A percentile compares a stretch with the other conserved stretches of the same genome.
These are phyloP conservation scores for Nemotelus nigrinus DNA, from an alignment of 2,888 invertebrate genomes.

Conservation along the genomic window DNA sequence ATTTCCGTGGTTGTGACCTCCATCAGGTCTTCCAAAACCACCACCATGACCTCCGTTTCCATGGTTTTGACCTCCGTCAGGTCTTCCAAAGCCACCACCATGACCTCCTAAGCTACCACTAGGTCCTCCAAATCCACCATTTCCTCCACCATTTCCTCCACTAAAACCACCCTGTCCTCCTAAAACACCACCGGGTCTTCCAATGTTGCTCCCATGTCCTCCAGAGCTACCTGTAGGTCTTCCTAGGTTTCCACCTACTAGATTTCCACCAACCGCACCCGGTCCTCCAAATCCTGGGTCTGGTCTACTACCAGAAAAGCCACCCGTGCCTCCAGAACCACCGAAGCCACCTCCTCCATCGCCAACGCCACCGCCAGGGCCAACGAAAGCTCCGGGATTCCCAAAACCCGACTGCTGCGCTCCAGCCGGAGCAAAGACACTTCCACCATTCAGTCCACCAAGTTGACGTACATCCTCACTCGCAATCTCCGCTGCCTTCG, in stretches of 20 bases:
- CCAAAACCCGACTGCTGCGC: not conserved
- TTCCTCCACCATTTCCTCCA: not conserved
- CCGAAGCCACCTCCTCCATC: constrained; percentile 27
- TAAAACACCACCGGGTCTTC: too few species aligned
- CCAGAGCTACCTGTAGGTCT: too few species aligned
- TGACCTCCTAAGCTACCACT: not conserved
- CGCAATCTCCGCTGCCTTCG: not conserved
- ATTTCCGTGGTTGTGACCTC: not conserved
- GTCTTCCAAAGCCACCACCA: not conserved
- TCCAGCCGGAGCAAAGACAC: not conserved
- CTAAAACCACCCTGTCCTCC: not conserved
- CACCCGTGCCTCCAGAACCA: not conserved
- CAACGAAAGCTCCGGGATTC: not conserved
- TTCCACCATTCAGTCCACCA: not conserved
- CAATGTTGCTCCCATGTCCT: too few species aligned
- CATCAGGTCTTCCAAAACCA: not conserved
- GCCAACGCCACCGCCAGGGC: not conserved
- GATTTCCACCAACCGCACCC: too few species aligned
- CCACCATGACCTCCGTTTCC: not conserved
- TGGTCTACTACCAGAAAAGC: too few species aligned
- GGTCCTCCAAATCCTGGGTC: too few species aligned
- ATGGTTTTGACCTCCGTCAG: too few species aligned
- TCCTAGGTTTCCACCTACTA: too few species aligned
- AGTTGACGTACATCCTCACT: not conserved
- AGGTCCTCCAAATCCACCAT: not conserved